A percentile compares a stretch with the other conserved stretches of the same genome.
Evolutionary conservation across 2,888 invertebrate genomes (phyloP).

Genomic region (Proisotoma minuta): DNA sequence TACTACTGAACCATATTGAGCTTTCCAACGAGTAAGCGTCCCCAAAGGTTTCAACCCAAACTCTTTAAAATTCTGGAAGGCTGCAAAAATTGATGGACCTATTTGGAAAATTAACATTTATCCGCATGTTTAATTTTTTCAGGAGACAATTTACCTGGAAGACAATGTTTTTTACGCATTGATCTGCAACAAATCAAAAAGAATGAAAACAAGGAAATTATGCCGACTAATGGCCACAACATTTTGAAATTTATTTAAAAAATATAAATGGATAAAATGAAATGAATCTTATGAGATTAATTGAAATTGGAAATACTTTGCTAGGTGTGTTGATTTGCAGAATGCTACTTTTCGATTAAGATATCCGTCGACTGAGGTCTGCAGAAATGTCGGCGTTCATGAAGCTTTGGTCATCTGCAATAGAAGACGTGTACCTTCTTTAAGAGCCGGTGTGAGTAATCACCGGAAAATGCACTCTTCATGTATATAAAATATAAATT

Average conservation of each 20-base stretch:
- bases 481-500: no score
- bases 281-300: no score
- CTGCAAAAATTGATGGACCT: neutral
- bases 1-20: neutral
- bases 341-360: no score
- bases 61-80: neutral
- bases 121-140: neutral
- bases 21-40: neutral
- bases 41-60: neutral
- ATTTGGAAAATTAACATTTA: neutral
- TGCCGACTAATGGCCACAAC: neutral
- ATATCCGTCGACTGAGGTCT: no score
- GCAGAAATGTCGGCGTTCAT: no score
- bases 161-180: neutral
- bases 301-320: no score
- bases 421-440: no score
- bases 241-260: neutral
- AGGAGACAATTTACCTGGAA: neutral
- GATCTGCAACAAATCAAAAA: neutral
- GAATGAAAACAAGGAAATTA: neutral
- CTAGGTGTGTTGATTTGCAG: no score
- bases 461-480: no score
- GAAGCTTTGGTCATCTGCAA: no score
- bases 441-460: no score
- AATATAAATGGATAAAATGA: no score